Evolutionary conservation across 2,797 vertebrate species (phyloP).

Genomic region (Sebastes jordani): DNA sequence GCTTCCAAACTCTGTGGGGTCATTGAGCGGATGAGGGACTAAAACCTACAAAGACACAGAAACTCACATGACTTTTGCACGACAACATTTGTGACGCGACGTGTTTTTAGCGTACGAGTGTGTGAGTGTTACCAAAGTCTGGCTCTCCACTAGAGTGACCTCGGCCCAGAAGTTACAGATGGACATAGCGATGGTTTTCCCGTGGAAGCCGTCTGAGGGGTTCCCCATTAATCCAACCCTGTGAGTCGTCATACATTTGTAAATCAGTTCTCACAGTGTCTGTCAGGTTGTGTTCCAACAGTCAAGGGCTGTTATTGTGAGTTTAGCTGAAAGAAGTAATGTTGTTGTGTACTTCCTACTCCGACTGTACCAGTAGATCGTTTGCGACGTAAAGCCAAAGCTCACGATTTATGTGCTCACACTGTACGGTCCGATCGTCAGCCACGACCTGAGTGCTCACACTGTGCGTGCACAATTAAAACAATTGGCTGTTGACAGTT

Average conservation of each 20-base stretch:
- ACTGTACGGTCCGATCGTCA: too few species aligned
- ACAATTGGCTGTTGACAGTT: too few species aligned
- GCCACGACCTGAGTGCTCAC: too few species aligned
- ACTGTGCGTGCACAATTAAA: too few species aligned
- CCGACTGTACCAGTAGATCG: too few species aligned
- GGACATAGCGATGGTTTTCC: slow-evolving; percentile 88
- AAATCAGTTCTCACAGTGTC: not conserved
- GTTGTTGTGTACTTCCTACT: too few species aligned
- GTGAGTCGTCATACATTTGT: not conserved
- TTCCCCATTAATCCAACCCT: slow-evolving; percentile 89
- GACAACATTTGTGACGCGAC: accelerated
- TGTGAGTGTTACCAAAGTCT: slow-evolving; percentile 80
- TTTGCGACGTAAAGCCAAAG: too few species aligned
- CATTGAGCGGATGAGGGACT: slow-evolving; percentile 86
- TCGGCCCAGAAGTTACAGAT: slow-evolving; percentile 90
- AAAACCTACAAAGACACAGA: slow-evolving; percentile 71
- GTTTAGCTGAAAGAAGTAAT: too few species aligned
- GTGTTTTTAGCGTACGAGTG: not conserved
- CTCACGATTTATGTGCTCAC: too few species aligned
- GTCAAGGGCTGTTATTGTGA: not conserved
- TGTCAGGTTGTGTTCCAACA: not conserved
- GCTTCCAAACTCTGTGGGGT: slow-evolving; percentile 88
- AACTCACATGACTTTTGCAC: not conserved
- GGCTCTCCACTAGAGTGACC: slow-evolving; percentile 84
- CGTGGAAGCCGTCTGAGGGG: slow-evolving; percentile 87